phyloP scores from a whole-genome alignment of 2,113 vertebrate genomes.

The Crotalus helleri region DNA sequence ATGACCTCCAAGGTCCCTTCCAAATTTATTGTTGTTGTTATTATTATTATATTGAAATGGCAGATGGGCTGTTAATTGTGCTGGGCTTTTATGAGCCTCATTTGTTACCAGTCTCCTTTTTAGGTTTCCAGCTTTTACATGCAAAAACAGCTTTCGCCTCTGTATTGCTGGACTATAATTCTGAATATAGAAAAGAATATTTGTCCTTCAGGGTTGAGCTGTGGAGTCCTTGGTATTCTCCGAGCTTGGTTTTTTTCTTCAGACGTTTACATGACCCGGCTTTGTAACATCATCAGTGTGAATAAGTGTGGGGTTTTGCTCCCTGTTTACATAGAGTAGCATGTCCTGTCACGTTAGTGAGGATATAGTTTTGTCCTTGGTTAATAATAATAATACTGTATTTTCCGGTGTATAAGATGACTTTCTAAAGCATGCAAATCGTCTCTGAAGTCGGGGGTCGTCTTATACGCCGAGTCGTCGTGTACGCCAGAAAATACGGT shows the following conservation, averaged over 20 bases:
- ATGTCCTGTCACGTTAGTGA: not conserved
- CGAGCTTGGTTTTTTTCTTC: not conserved
- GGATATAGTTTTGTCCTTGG: not conserved
- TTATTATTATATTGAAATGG: not conserved
- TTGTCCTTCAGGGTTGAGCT: not conserved
- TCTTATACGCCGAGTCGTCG: no score
- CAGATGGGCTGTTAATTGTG: not conserved
- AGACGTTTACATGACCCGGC: not conserved
- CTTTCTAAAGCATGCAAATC: no score
- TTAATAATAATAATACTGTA: not conserved
- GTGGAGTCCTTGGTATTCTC: not conserved
- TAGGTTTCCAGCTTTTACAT: not conserved
- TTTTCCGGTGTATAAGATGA: no score
- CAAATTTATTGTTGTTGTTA: no score
- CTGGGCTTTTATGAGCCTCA: not conserved
- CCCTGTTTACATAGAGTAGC: not conserved
- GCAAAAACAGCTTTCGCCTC: not conserved
- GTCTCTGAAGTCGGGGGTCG: no score
- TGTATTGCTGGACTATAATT: not conserved
- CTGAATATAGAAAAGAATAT: not conserved
- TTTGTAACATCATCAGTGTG: not conserved
- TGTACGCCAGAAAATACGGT: no score
- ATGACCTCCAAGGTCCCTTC: no score
- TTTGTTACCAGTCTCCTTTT: not conserved
- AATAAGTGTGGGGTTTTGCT: not conserved